Conservation (phyloP, 1,140 invertebrate species). For the Papilio helenus region DNA sequence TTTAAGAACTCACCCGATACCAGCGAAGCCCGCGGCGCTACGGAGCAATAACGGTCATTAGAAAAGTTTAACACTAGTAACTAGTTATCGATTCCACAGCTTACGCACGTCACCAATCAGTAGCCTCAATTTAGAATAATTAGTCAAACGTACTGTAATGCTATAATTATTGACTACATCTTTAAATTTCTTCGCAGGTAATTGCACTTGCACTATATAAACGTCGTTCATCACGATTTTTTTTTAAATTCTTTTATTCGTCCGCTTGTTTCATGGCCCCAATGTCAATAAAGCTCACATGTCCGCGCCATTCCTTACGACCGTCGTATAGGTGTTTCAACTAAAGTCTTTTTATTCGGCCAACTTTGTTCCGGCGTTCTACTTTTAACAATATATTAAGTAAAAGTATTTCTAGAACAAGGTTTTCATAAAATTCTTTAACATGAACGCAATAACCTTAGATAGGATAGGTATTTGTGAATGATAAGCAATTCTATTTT, state of each 20-base stretch:
- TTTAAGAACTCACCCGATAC: too few species aligned
- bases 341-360: conserved; percentile 9
- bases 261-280: not conserved
- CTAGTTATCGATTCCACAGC: too few species aligned
- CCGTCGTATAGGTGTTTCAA: conserved; percentile 8
- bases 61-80: too few species aligned
- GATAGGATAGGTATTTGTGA: not conserved
- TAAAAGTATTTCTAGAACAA: not conserved
- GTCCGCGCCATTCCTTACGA: conserved; percentile 19
- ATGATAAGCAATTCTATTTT: not conserved
- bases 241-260: not conserved
- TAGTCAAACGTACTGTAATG: too few species aligned
- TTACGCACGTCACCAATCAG: too few species aligned
- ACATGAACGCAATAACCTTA: not conserved
- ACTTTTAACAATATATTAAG: not conserved
- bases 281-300: conserved; percentile 27
- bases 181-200: too few species aligned
- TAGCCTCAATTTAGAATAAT: too few species aligned
- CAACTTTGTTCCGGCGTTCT: conserved; percentile 13
- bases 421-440: not conserved
- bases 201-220: not conserved
- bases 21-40: too few species aligned
- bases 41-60: too few species aligned
- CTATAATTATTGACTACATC: too few species aligned
- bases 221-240: too few species aligned